Evolutionary conservation across 1,140 invertebrate genomes (phyloP).

Genomic region (Chymomyza costata): DNA sequence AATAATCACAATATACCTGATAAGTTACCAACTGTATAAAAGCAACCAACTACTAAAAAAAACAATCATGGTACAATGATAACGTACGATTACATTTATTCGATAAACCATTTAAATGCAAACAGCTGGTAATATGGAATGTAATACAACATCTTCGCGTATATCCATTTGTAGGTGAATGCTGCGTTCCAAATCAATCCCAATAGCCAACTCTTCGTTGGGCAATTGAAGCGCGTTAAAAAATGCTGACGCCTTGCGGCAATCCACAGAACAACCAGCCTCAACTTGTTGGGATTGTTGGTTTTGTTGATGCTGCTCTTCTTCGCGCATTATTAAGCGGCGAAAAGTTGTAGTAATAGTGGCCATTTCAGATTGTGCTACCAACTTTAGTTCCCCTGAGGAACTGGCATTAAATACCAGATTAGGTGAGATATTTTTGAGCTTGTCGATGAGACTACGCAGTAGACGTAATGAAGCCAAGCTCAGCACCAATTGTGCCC

Average conservation of each 20-base stretch:
- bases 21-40: too few relatives aligned
- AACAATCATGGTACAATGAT: too few relatives aligned
- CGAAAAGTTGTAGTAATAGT: slow-evolving; percentile 87
- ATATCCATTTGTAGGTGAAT: slow-evolving; percentile 65
- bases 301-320: too few relatives aligned
- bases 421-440: slow-evolving; percentile 84
- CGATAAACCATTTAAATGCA: slow-evolving; percentile 35
- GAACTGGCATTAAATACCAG: slow-evolving; percentile 83
- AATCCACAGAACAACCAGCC: slow-evolving; percentile 61
- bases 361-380: slow-evolving; percentile 85
- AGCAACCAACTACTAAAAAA: too few relatives aligned
- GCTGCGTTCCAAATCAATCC: slow-evolving; percentile 53
- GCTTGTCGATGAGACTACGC: slow-evolving; percentile 85
- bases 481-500: slow-evolving; percentile 87
- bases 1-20: too few relatives aligned
- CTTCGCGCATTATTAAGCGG: slow-evolving; percentile 76
- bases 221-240: slow-evolving; percentile 61
- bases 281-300: too few relatives aligned
- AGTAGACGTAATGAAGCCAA: slow-evolving; percentile 85
- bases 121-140: slow-evolving; percentile 68
- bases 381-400: slow-evolving; percentile 82
- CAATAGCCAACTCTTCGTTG: slow-evolving; percentile 58
- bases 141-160: slow-evolving; percentile 48
- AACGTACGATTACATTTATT: too few relatives aligned
- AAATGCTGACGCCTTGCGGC: slow-evolving; percentile 61